Percentiles rank a stretch among this genome's conserved stretches.
Evolutionary conservation across 2,888 invertebrate species (phyloP).

Genomic region (Luperina nickerlii): DNA sequence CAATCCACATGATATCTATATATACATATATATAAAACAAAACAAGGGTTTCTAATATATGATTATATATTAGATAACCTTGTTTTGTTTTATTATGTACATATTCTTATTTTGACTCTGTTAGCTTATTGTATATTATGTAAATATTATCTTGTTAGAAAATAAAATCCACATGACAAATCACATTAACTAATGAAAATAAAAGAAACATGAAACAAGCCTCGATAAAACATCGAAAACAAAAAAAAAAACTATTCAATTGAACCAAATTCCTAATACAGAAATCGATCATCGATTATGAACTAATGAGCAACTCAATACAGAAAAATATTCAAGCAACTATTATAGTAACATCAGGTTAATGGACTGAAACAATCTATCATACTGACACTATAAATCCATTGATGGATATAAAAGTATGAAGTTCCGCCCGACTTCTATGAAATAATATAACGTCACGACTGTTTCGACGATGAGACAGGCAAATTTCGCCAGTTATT

Average conservation of each 20-base stretch:
- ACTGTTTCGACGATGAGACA: neutral
- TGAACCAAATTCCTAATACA: slow-evolving; percentile 13
- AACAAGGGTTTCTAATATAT: no score
- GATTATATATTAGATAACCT: no score
- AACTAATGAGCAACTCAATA: slow-evolving; percentile 41
- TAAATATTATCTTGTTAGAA: no score
- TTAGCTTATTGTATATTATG: no score
- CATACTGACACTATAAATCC: neutral
- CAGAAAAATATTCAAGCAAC: slow-evolving; percentile 3
- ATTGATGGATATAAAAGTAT: neutral
- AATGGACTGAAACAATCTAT: slow-evolving; percentile 10
- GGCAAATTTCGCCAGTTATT: neutral
- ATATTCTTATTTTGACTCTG: no score
- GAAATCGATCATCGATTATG: slow-evolving; percentile 41
- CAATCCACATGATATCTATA: no score
- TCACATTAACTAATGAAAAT: slow-evolving; percentile 11
- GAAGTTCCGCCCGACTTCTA: neutral
- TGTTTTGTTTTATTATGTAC: no score
- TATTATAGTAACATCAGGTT: slow-evolving; percentile 19
- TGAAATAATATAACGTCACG: neutral
- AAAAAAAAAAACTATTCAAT: slow-evolving; percentile 44
- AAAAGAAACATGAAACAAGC: neutral
- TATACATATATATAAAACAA: no score
- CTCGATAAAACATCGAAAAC: slow-evolving; percentile 1
- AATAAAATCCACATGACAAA: neutral